phyloP scores from a whole-genome alignment of 2,797 vertebrate species.

The Ispidina picta region DNA sequence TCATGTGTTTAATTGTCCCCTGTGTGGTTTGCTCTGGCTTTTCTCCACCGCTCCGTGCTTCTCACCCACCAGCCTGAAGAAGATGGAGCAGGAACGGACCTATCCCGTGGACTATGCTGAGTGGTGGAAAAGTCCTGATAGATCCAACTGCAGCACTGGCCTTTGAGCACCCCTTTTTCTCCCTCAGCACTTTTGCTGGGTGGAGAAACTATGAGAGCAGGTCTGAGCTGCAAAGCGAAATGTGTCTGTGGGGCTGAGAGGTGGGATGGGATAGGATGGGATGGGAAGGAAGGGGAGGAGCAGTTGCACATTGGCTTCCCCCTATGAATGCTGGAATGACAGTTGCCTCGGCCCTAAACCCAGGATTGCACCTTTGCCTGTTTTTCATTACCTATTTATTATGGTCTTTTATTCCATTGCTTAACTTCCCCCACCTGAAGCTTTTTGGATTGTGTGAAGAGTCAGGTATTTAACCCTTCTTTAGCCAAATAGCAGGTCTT shows the following conservation, averaged over 20 bases:
- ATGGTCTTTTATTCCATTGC: background rate
- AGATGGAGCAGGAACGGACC: conserved; percentile 27
- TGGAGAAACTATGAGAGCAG: background rate
- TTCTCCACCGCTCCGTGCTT: background rate
- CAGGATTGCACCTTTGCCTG: background rate
- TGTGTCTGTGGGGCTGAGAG: background rate
- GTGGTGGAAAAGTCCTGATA: background rate
- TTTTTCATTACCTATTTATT: background rate
- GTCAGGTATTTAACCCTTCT: background rate
- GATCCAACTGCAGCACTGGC: background rate
- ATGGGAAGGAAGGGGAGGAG: background rate
- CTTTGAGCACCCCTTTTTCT: background rate
- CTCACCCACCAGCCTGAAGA: background rate
- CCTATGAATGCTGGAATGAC: background rate
- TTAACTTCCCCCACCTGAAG: background rate
- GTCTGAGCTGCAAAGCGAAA: conserved; percentile 24
- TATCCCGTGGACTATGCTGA: background rate
- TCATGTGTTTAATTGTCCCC: conserved; percentile 39
- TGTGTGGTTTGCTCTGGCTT: conserved; percentile 51
- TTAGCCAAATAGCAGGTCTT: background rate
- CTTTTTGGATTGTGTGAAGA: background rate
- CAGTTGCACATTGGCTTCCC: background rate
- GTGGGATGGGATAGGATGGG: background rate
- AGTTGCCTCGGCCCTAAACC: background rate
- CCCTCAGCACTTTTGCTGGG: background rate